phyloP scores from a whole-genome alignment of 2,113 vertebrate genomes.

The Bujurquina vittata region DNA sequence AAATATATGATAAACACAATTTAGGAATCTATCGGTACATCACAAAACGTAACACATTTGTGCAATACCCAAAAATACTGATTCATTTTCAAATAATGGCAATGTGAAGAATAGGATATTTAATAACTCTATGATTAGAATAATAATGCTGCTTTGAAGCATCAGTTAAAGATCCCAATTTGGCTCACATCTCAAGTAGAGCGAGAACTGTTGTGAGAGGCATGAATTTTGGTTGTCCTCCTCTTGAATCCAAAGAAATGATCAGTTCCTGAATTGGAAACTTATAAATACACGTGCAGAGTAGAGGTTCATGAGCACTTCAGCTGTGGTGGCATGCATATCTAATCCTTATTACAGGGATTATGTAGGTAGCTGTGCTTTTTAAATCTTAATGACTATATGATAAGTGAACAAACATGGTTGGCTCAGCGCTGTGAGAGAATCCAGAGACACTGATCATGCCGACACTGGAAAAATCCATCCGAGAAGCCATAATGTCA shows the following conservation, averaged over 20 bases:
- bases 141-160: neutral
- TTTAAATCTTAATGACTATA: neutral
- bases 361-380: neutral
- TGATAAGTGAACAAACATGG: neutral
- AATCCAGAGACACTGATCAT: too few relatives aligned
- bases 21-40: neutral
- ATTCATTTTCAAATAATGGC: neutral
- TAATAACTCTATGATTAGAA: rapidly evolving
- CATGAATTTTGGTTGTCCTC: neutral
- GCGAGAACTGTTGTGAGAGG: rapidly evolving
- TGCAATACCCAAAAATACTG: rapidly evolving
- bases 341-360: neutral
- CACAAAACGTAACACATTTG: neutral
- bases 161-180: neutral
- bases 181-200: too few relatives aligned
- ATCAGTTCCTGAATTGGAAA: neutral
- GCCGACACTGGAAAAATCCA: too few relatives aligned
- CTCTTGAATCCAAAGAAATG: neutral
- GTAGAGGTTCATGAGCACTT: neutral
- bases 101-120: neutral
- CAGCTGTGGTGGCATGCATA: rapidly evolving
- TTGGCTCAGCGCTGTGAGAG: too few relatives aligned
- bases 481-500: neutral
- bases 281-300: neutral
- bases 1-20: neutral